A percentile compares a stretch with the other conserved stretches of the same genome.
These are phyloP conservation scores for Periophthalmus modestus DNA, from an alignment of 2,113 vertebrate species.

Conservation along the genomic window DNA sequence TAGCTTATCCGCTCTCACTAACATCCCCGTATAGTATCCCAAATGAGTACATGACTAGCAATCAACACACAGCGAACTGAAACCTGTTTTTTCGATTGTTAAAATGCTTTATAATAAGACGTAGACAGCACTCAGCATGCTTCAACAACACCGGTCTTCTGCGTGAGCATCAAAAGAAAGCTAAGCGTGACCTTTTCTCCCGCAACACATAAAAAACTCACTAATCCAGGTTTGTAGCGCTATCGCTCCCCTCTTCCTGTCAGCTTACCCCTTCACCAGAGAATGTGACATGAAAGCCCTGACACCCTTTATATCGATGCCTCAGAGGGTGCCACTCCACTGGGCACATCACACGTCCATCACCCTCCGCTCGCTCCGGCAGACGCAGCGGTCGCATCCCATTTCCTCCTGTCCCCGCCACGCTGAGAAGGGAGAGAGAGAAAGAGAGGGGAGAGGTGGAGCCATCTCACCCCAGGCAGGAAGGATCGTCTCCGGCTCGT, in stretches of 20 bases:
- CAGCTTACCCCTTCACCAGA: conserved; percentile 17
- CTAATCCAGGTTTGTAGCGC: background rate
- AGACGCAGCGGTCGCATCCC: conserved; percentile 33
- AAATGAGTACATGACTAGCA: too few relatives aligned
- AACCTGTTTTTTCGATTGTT: too few relatives aligned
- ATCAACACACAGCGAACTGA: too few relatives aligned
- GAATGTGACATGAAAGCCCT: conserved; percentile 29
- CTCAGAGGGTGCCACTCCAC: conserved; percentile 42
- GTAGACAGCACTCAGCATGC: too few relatives aligned
- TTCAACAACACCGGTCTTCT: too few relatives aligned
- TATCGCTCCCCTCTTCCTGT: background rate
- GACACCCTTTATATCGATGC: conserved; percentile 59
- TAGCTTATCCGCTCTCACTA: too few relatives aligned
- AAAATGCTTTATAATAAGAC: too few relatives aligned
- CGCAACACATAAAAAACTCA: background rate
- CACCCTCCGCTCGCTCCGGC: conserved; percentile 44
- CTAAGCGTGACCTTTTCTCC: background rate
- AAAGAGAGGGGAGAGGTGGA: too few relatives aligned
- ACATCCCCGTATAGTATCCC: too few relatives aligned
- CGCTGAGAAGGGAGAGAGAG: background rate
- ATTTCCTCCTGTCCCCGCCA: conserved; percentile 38
- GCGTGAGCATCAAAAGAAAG: background rate
- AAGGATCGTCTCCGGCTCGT: conserved; percentile 50
- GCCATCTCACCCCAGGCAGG: conserved; percentile 14
- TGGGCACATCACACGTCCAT: conserved; percentile 47